These are phyloP conservation scores for Ennomos erosarius DNA, from an alignment of 2,888 invertebrate genomes.

Conservation along the genomic window DNA sequence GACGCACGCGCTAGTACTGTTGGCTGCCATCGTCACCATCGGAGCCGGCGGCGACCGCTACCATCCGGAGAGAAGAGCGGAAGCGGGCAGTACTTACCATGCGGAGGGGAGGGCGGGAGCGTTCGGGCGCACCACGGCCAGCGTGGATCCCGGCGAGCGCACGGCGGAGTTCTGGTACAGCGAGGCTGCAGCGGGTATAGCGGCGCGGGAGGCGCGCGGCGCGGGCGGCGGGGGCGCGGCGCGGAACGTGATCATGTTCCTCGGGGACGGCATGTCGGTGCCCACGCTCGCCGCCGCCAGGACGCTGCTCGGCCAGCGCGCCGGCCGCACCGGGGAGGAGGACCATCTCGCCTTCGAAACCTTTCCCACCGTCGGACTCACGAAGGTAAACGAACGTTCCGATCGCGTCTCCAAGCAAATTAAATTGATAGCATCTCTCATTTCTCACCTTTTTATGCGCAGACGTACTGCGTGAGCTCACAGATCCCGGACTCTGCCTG, in stretches of 20 bases:
- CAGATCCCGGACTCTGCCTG: slow-evolving; percentile 91
- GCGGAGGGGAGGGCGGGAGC: too few relatives aligned
- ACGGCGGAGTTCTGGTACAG: slow-evolving; percentile 71
- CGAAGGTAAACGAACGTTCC: slow-evolving; percentile 78
- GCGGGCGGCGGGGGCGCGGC: slow-evolving; percentile 47
- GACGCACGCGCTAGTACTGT: too few relatives aligned
- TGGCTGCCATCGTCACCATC: too few relatives aligned
- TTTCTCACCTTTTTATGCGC: not conserved
- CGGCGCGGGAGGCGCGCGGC: slow-evolving; percentile 42
- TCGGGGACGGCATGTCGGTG: slow-evolving; percentile 92
- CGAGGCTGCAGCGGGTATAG: slow-evolving; percentile 68
- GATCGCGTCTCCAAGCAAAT: not conserved
- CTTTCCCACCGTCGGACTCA: slow-evolving; percentile 87
- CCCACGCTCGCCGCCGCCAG: slow-evolving; percentile 88
- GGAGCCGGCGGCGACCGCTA: slow-evolving; percentile 30
- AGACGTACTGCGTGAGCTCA: slow-evolving; percentile 86
- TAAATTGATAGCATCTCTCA: too few relatives aligned
- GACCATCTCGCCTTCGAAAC: slow-evolving; percentile 85
- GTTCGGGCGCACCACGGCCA: not conserved
- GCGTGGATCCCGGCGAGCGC: slow-evolving; percentile 23
- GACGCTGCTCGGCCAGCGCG: slow-evolving; percentile 86
- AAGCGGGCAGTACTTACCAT: not conserved
- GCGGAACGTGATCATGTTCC: slow-evolving; percentile 88
- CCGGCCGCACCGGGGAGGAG: slow-evolving; percentile 85
- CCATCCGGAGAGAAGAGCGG: slow-evolving; percentile 9